These are phyloP conservation scores for Erebia palarica DNA, from an alignment of 2,888 invertebrate genomes.

Conservation along the genomic window DNA sequence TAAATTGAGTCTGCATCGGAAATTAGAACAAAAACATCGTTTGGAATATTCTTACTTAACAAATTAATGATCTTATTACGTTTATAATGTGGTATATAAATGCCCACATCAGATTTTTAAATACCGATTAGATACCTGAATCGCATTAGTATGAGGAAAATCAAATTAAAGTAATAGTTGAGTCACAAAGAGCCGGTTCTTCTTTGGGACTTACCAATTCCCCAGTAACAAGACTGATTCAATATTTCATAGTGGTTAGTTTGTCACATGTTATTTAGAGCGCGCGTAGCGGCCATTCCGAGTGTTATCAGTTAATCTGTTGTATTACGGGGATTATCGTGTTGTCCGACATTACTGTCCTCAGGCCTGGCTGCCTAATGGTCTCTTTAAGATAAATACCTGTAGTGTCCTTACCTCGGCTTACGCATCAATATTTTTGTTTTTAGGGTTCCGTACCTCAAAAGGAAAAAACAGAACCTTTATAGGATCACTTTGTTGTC, in stretches of 20 bases:
- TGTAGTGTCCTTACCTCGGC: not conserved
- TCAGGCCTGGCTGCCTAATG: not conserved
- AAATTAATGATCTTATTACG: not conserved
- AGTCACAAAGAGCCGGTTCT: conserved; percentile 20
- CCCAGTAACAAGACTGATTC: not conserved
- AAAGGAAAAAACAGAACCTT: too few relatives aligned
- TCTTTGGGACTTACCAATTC: conserved; percentile 22
- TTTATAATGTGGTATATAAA: conserved; percentile 10
- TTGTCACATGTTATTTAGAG: not conserved
- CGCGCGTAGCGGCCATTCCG: not conserved
- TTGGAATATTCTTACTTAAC: not conserved
- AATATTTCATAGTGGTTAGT: not conserved
- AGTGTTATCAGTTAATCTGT: conserved; percentile 7
- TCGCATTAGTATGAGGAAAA: conserved; percentile 20
- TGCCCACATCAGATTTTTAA: not conserved
- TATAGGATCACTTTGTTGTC: too few relatives aligned
- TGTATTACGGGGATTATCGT: conserved; percentile 1
- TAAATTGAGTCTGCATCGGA: not conserved
- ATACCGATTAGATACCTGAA: conserved; percentile 17
- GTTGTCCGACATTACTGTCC: conserved; percentile 1
- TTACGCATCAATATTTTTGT: too few relatives aligned
- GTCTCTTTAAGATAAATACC: not conserved
- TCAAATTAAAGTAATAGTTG: not conserved
- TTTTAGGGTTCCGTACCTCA: too few relatives aligned
- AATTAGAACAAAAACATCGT: not conserved